A percentile compares a stretch with the other conserved stretches of the same genome.
phyloP scores from a whole-genome alignment of 1,140 invertebrate genomes.

The Cotesia typhae region DNA sequence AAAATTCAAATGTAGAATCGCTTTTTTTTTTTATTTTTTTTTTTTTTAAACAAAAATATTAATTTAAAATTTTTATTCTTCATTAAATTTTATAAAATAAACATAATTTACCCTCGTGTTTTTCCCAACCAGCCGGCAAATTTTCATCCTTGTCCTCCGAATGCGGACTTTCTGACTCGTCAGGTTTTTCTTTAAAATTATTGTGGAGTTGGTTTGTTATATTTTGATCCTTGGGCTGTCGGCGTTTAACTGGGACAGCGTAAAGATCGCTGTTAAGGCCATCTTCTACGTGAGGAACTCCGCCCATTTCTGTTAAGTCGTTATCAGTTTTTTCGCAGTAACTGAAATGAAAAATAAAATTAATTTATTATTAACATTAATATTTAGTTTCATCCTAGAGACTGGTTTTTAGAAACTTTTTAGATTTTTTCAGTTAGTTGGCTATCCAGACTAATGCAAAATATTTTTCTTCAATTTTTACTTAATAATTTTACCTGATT shows the following conservation, averaged over 20 bases:
- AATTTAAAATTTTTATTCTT: no score
- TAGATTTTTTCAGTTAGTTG: no score
- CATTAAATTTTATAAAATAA: no score
- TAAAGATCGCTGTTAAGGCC: slow-evolving; percentile 79
- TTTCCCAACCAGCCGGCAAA: slow-evolving; percentile 89
- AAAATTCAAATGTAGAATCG: no score
- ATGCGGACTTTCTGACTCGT: slow-evolving; percentile 55
- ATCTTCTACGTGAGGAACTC: slow-evolving; percentile 74
- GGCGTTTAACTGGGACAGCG: slow-evolving; percentile 77
- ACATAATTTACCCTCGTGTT: slow-evolving; percentile 80
- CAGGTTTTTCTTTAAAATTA: slow-evolving; percentile 58
- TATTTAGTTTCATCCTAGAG: no score
- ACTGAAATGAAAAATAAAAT: slow-evolving; percentile 52
- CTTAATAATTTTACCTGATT: no score
- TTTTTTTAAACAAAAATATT: no score
- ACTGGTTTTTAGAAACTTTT: no score
- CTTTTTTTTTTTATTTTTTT: no score
- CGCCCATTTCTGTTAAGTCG: slow-evolving; percentile 66
- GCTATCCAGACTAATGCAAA: no score
- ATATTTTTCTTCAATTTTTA: no score
- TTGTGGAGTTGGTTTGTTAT: slow-evolving; percentile 53
- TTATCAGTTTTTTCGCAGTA: slow-evolving; percentile 70
- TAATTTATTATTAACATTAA: background rate
- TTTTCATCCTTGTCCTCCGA: slow-evolving; percentile 65
- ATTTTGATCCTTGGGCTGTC: slow-evolving; percentile 65